phyloP scores from a whole-genome alignment of 1,140 invertebrate species.

The Drosophila nigromelanica region DNA sequence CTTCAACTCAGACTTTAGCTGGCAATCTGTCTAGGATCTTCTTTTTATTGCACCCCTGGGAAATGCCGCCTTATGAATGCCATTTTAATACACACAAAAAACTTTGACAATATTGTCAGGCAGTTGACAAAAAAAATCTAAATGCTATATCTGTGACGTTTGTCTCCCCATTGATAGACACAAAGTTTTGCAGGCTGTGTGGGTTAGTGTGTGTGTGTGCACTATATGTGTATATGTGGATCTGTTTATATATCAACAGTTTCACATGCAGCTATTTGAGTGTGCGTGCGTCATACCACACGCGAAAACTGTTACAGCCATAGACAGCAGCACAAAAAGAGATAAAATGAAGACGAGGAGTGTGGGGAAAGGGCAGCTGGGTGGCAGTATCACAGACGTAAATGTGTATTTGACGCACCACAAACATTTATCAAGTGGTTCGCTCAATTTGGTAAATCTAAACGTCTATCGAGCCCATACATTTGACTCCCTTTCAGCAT shows the following conservation, averaged over 20 bases:
- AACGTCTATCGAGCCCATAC: slow-evolving; percentile 35
- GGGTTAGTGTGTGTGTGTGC: too few relatives aligned
- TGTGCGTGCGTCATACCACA: slow-evolving; percentile 52
- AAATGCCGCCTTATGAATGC: slow-evolving; percentile 75
- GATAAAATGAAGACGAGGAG: neutral
- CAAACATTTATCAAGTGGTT: slow-evolving; percentile 60
- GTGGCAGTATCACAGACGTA: slow-evolving; percentile 15
- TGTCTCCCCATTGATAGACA: slow-evolving; percentile 66
- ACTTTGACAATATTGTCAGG: slow-evolving; percentile 71
- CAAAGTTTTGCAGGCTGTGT: slow-evolving; percentile 42
- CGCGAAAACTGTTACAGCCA: slow-evolving; percentile 26
- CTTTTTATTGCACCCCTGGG: slow-evolving; percentile 70
- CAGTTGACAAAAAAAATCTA: slow-evolving; percentile 42
- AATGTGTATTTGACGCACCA: slow-evolving; percentile 46
- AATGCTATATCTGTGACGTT: slow-evolving; percentile 67
- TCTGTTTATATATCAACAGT: neutral
- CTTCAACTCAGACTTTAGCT: slow-evolving; percentile 18
- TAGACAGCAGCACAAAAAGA: slow-evolving; percentile 5
- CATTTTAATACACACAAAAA: slow-evolving; percentile 67
- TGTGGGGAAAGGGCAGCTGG: neutral
- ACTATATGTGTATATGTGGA: slow-evolving; percentile 4
- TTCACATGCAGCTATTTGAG: slow-evolving; percentile 6
- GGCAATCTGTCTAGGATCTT: slow-evolving; percentile 42
- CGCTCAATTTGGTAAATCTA: slow-evolving; percentile 55
- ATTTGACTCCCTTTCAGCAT: slow-evolving; percentile 25